Conservation (phyloP, 2,113 vertebrate species). For the Neogobius melanostomus region DNA sequence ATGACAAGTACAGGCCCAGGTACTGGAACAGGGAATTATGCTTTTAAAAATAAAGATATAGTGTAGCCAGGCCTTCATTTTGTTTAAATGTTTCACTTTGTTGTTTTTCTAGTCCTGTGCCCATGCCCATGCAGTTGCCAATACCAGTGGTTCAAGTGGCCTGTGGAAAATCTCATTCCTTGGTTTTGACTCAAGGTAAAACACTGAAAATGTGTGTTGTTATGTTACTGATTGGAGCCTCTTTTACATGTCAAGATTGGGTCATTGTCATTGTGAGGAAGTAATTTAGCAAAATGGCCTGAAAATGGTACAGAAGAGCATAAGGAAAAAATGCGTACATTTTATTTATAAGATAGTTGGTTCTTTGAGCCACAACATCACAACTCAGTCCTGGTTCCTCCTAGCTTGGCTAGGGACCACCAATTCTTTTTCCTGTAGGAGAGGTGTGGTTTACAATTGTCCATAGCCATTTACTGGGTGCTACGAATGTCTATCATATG, state of each 20-base stretch:
- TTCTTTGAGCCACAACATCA: background rate
- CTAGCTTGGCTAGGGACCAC: too few relatives aligned
- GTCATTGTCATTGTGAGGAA: background rate
- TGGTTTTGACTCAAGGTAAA: slow-evolving; percentile 90
- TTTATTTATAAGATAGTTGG: too few relatives aligned
- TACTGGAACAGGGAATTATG: slow-evolving; percentile 34
- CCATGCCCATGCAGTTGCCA: slow-evolving; percentile 73
- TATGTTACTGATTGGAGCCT: background rate
- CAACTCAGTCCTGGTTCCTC: background rate
- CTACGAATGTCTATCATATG: too few relatives aligned
- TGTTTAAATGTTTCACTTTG: background rate
- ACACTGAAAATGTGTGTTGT: background rate
- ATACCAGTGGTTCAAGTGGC: slow-evolving; percentile 87
- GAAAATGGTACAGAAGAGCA: too few relatives aligned
- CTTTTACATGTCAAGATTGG: background rate
- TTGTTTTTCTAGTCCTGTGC: slow-evolving; percentile 75
- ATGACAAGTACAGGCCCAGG: slow-evolving; percentile 79
- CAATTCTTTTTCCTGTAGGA: too few relatives aligned
- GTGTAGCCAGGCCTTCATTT: background rate
- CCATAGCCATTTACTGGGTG: too few relatives aligned
- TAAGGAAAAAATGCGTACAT: too few relatives aligned
- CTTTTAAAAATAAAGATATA: background rate
- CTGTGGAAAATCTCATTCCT: slow-evolving; percentile 88
- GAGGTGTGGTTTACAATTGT: too few relatives aligned
- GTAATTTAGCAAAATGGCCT: too few relatives aligned